phyloP scores from a whole-genome alignment of 2,113 vertebrate species.

The Gymnobelideus leadbeateri region DNA sequence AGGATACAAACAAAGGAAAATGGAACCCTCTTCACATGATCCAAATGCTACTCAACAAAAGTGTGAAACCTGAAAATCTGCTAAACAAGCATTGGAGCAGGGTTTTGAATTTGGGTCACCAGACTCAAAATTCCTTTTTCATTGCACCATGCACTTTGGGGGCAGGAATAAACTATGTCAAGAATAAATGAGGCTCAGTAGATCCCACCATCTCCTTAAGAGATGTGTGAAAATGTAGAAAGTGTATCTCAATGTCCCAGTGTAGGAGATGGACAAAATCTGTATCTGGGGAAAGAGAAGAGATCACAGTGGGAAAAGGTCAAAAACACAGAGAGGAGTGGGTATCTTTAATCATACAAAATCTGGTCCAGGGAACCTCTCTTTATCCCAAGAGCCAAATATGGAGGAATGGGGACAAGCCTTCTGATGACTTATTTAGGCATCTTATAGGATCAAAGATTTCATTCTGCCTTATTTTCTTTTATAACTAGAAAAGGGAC shows the following conservation, averaged over 20 bases:
- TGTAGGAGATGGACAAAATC: accelerated
- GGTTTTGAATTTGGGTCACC: background rate
- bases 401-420: background rate
- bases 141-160: background rate
- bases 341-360: background rate
- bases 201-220: background rate
- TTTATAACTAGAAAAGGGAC: background rate
- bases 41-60: background rate
- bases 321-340: background rate
- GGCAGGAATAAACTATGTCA: background rate
- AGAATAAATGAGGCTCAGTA: background rate
- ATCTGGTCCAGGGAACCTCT: background rate
- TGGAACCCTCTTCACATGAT: background rate
- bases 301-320: too few relatives aligned
- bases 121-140: background rate
- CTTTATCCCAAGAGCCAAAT: background rate
- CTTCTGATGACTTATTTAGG: background rate
- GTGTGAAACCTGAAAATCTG: background rate
- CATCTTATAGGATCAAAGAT: background rate
- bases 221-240: background rate
- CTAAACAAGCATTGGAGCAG: background rate
- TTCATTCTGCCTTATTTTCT: background rate
- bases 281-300: background rate
- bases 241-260: background rate
- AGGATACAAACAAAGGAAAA: background rate